Conservation (phyloP, 1,140 invertebrate species). For the Tenebrio molitor region DNA sequence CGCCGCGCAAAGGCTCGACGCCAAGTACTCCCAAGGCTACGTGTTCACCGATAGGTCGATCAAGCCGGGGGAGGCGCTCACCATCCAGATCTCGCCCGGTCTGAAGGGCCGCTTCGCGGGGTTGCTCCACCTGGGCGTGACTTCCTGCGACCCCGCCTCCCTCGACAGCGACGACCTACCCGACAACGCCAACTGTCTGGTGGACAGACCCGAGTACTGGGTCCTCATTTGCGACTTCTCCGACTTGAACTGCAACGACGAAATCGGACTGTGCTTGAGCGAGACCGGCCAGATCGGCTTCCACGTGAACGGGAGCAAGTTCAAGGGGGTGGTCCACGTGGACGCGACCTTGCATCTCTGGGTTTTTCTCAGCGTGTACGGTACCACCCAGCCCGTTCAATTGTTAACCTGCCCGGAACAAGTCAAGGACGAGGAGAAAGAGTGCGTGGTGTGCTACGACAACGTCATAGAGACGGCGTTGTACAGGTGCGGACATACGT, state of each 20-base stretch:
- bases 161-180: neutral
- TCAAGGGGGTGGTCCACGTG: slow-evolving; percentile 12
- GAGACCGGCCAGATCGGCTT: slow-evolving; percentile 6
- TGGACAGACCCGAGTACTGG: slow-evolving; percentile 15
- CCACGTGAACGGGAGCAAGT: slow-evolving; percentile 10
- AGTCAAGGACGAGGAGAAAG: slow-evolving; percentile 20
- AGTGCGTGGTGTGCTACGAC: slow-evolving; percentile 21
- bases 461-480: slow-evolving; percentile 14
- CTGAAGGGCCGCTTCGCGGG: neutral
- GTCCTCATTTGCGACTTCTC: slow-evolving; percentile 21
- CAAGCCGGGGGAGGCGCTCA: neutral
- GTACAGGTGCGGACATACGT: slow-evolving; percentile 34
- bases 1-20: neutral
- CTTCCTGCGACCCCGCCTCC: slow-evolving; percentile 3
- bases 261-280: neutral
- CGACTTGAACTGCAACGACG: slow-evolving; percentile 7
- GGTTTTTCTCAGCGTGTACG: slow-evolving; percentile 15
- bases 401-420: slow-evolving; percentile 8
- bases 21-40: neutral
- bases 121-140: slow-evolving; percentile 17
- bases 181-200: slow-evolving; percentile 1
- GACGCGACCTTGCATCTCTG: slow-evolving; percentile 8
- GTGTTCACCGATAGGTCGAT: neutral
- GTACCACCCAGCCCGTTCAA: neutral
- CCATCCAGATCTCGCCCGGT: slow-evolving; percentile 1